These are phyloP conservation scores for Thecophora atra DNA, from an alignment of 2,888 invertebrate genomes.

Conservation along the genomic window DNA sequence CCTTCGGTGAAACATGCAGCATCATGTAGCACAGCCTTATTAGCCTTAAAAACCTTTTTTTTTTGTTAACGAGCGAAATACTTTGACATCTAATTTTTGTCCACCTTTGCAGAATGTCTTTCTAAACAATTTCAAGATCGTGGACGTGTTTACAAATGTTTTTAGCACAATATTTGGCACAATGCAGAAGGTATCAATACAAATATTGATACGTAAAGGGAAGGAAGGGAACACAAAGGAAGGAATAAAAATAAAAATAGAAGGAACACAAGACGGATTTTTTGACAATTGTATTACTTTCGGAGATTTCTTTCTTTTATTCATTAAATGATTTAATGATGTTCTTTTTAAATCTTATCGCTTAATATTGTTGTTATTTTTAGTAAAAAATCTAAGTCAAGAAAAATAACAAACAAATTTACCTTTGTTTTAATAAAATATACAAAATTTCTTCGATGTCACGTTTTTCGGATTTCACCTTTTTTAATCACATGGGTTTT, in stretches of 20 bases:
- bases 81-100: slow-evolving; percentile 54
- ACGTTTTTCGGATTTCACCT: not conserved
- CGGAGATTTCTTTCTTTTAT: not conserved
- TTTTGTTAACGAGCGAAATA: slow-evolving; percentile 58
- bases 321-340: slow-evolving; percentile 7
- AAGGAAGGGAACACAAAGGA: not conserved
- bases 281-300: not conserved
- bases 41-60: too few species aligned
- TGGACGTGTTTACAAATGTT: slow-evolving; percentile 57
- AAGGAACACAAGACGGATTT: not conserved
- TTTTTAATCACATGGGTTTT: too few species aligned
- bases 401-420: not conserved
- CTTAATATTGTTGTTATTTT: not conserved
- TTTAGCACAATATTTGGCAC: slow-evolving; percentile 56
- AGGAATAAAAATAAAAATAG: not conserved
- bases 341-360: not conserved
- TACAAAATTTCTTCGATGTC: not conserved
- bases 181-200: slow-evolving; percentile 42
- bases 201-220: slow-evolving; percentile 25
- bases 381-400: not conserved
- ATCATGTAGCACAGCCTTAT: too few species aligned
- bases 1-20: too few species aligned
- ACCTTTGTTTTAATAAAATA: not conserved
- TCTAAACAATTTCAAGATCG: not conserved
- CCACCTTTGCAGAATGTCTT: not conserved